Base-by-base conservation (phyloP, 37 sponge, comb jelly and placozoan species). In the Axinella damicornis region DNA sequence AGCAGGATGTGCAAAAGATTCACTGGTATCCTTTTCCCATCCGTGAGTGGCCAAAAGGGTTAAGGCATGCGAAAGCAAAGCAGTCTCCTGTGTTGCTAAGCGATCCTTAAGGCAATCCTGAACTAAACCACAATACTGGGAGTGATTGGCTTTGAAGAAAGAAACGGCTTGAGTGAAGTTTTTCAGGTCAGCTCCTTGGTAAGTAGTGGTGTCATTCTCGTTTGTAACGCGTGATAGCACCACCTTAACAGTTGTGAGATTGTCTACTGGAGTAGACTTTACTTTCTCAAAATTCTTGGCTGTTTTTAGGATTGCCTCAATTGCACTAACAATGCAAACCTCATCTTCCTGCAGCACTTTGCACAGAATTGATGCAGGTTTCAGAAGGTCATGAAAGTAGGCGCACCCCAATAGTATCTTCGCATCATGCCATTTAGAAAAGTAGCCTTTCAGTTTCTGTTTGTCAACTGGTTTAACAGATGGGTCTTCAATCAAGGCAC, bases 371-470 rank as follows among this genome's bases (percentile, higher is more conserved):
- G 85, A 76, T 14, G 59, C 18, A 79, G 92, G 78, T 28, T 69
- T 77, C n/a, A 94, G 69, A 9, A 90, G 6, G 57, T 88, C 89
- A 80, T 83, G 78, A 41, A 89, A 92, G 20, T 89, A 57, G 19
- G 94, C 94, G 84, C 83, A 87, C 5, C 90, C 94, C 36, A 91
- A 25, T 27, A 94, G 34, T 22, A 88, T 39, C 57, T 88, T 84
- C 21, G 27, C 15, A 37, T 84, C 52, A 36, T 65, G 40, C 92
- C 92, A 91, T 54, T 85, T 59, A 41, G 28, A 33, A 40, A 88
- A 58, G 58, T 88, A 89, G 0, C 85, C 90, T 40, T 83, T 89
- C 41, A 89, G 24, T 33, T 89, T 89, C 33, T 77, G 78, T 25
- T 25, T 77, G 54, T 83, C 79, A 79, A 46, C 56, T 53, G 79